Conservation (phyloP, 2,888 invertebrate species). For the Iselma pallidipennis region DNA sequence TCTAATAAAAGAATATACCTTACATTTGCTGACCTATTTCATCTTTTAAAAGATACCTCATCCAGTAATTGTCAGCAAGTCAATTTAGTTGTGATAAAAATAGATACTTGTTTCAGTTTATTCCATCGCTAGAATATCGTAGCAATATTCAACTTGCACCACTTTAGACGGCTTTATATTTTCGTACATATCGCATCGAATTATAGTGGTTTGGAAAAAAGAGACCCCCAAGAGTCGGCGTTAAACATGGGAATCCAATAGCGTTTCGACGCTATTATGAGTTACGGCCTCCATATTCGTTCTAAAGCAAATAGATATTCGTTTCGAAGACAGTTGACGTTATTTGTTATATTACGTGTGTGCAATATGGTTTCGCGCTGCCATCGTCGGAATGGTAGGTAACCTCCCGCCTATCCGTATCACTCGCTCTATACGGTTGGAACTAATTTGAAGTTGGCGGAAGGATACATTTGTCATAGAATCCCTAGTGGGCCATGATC, state of each 20-base stretch:
- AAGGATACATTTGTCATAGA: slow-evolving; percentile 59
- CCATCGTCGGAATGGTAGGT: slow-evolving; percentile 28
- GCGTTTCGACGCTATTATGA: slow-evolving; percentile 30
- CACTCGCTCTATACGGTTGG: slow-evolving; percentile 48
- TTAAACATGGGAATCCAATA: slow-evolving; percentile 24
- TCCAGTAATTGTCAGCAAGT: no score
- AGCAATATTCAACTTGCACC: no score
- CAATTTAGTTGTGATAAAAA: neutral
- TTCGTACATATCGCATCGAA: neutral
- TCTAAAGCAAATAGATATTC: slow-evolving; percentile 40
- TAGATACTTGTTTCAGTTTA: neutral
- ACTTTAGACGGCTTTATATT: neutral
- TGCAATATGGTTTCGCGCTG: slow-evolving; percentile 47
- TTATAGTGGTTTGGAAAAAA: neutral
- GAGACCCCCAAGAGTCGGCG: slow-evolving; percentile 44
- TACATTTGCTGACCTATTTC: neutral
- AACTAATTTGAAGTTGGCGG: slow-evolving; percentile 60
- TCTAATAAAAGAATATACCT: neutral
- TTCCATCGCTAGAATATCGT: no score
- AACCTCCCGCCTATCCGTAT: slow-evolving; percentile 26
- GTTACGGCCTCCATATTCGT: slow-evolving; percentile 41
- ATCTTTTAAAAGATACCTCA: no score
- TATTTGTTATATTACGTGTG: slow-evolving; percentile 54
- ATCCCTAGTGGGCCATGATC: slow-evolving; percentile 58
- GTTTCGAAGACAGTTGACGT: slow-evolving; percentile 47